A percentile compares a stretch with the other conserved stretches of the same genome.
Conservation (phyloP, 2,113 vertebrate genomes). For the Vulpes ferrilata region DNA sequence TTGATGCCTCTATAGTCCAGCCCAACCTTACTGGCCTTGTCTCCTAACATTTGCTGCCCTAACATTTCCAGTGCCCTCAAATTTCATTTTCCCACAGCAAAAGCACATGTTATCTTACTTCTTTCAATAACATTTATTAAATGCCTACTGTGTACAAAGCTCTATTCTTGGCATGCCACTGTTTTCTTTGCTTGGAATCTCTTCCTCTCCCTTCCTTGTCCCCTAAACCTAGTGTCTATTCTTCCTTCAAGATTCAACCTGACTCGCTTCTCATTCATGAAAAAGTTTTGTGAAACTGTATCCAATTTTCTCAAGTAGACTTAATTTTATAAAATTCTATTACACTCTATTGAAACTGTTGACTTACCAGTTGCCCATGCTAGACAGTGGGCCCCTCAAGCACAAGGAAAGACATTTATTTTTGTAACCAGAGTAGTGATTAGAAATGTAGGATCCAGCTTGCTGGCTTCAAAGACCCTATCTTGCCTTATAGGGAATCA, state of each 20-base stretch:
- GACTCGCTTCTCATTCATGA: conserved; percentile 1
- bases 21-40: background rate
- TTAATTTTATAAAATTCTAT: background rate
- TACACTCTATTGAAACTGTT: background rate
- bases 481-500: background rate
- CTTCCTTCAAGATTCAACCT: background rate
- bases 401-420: conserved; percentile 39
- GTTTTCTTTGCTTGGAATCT: background rate
- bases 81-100: background rate
- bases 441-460: background rate
- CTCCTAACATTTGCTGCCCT: background rate
- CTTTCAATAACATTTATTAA: background rate
- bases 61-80: background rate
- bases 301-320: background rate
- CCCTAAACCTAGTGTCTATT: background rate
- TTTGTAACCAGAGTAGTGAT: background rate
- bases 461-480: background rate
- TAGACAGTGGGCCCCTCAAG: background rate
- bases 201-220: background rate
- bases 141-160: background rate
- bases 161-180: background rate
- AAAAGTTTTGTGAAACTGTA: background rate
- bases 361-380: background rate
- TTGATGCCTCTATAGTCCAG: background rate
- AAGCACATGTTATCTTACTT: background rate